Base-by-base conservation (phyloP, 53 echinoderm and acorn worm genomes). In the Paelopatides confundens region DNA sequence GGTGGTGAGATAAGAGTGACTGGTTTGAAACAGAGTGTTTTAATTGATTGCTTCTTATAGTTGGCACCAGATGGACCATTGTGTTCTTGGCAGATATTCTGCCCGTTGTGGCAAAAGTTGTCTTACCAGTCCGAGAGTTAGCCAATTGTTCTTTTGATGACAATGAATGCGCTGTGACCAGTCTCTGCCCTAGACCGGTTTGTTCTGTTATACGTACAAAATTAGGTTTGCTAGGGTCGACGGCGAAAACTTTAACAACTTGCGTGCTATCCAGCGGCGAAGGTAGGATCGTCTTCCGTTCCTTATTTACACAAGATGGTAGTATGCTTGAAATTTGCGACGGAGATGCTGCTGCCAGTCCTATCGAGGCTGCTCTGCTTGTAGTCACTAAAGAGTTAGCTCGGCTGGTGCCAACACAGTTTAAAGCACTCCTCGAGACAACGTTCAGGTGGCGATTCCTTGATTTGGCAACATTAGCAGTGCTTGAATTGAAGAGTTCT, bases 191-290 rank as follows among this genome's bases (percentile, higher is more conserved):
- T 9, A 39, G n/a, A 24, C 63, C 43, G 3, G 65, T 63, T 27
- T 63, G 63, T 37, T 83, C 84, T 18, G 84, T 83, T 9, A 83
- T 83, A 35, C 84, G 38, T 3, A 83, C 84, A 63, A 83, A 83
- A 10, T 83, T 83, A 17, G 63, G 63, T 35, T 65, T 83, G 47
- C 62, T 83, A 6, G 84, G 63, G 47, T 83, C 65, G 2, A 83
- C 84, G 29, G 84, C 63, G n/a, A 14, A 83, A 30, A 83, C 84
- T n/a, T 83, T 83, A 5, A 83, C 84, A 37, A 83, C 37, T n/a
- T 83, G 84, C 21, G 63, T 26, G 65, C 32, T 64, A 36, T 63
- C 63, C 21, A 64, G 13, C 9, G 64, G 28, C 13, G 84, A 39
- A 4, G 63, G 47, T 6, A 63, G 34, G 46, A 65, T 35, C 54